Base-by-base conservation (phyloP, 2,113 vertebrate genomes). In the Stegastes partitus region DNA sequence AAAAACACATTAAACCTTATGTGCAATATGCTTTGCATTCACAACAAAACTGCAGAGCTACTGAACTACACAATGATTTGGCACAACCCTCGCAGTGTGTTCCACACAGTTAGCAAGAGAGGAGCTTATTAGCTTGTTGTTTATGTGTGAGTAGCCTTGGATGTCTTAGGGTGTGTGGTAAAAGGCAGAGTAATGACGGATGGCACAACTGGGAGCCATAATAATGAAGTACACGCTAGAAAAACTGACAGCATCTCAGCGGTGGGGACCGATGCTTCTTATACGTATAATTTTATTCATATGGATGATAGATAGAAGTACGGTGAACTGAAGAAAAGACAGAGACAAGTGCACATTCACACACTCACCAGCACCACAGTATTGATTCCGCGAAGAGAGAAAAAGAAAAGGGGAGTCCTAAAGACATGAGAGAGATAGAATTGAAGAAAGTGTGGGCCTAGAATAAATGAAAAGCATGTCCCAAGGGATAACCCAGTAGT, bases 391-490 rank as follows among this genome's bases (percentile, higher is more conserved):
- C 64, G 63, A 9, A 45, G 11, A 55, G 26, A 44, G 45, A 63
- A 63, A 25, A 58, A 67, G 18, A 39, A 62, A 62, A 58, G 45
- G 19, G 4, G 31, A 14, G 57, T 31, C 25, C 74, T 69, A 61
- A 76, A 81, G 68, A 44, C 65, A 67, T 9, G 10, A 45, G 49
- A 39, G 44, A 10, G 49, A 50, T 64, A 58, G 53, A 18, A 81
- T 23, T 67, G 59, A 81, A 77, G 31, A 67, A 82, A 74, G 81
- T 74, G 65, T 65, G 70, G 57, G 61, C 8, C 39, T 23, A 56
- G 82, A 81, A 86, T 77, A 86, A 86, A 87, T 83, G 71, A 81
- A 75, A 83, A 71, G 68, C 12, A 3, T 21, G 59, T 79, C 82
- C 31, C 68, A 0, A 2, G 68, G 67, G 87, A 86, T 79, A 74